Base-by-base conservation (phyloP, 2,113 vertebrate genomes). In the Papio anubis region DNA sequence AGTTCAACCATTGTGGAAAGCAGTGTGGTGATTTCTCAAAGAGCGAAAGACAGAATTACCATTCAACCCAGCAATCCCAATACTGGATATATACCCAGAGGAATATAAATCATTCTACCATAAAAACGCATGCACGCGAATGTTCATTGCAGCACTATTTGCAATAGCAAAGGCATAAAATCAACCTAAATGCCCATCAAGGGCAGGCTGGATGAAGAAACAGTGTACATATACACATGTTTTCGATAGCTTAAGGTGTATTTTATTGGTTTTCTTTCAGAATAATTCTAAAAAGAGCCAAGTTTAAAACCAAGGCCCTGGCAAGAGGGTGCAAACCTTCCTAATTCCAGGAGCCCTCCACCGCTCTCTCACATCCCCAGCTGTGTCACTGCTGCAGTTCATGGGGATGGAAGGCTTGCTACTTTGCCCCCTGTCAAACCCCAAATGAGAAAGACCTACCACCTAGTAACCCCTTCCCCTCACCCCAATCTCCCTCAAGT, bases 251-350 rank as follows among this genome's bases (percentile, higher is more conserved):
- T 96, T 90, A 90, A 90, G 52, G n/a, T 95, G 30, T 79, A 93
- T 83, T 96, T 97, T 96, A 97, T 83, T 96, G 72, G 32, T 85
- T 97, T 95, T 38, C 81, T 70, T 95, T 78, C 75, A 87, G 80
- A 98, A 93, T 88, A 64, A 72, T 95, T 80, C 35, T 96, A 94
- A 88, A 96, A 96, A 93, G 30, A 96, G 43, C 81, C 81, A 95
- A 81, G 59, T 95, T 97, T 86, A 96, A 98, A 98, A 43, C 14
- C 90, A 90, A 87, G 68, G 48, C 61, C 43, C 40, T 75, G 72
- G 43, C 4, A 87, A 95, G 66, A 30, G 4, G 20, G 4, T 72
- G 68, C 50, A 57, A 87, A 68, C 5, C 16, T 32, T 90, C 57
- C n/a, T 80, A 14, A 30, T 23, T 11, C 5, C 6, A 2, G 32